These are phyloP conservation scores for Malurus melanocephalus DNA, from an alignment of 2,113 vertebrate species.

Conservation along the genomic window DNA sequence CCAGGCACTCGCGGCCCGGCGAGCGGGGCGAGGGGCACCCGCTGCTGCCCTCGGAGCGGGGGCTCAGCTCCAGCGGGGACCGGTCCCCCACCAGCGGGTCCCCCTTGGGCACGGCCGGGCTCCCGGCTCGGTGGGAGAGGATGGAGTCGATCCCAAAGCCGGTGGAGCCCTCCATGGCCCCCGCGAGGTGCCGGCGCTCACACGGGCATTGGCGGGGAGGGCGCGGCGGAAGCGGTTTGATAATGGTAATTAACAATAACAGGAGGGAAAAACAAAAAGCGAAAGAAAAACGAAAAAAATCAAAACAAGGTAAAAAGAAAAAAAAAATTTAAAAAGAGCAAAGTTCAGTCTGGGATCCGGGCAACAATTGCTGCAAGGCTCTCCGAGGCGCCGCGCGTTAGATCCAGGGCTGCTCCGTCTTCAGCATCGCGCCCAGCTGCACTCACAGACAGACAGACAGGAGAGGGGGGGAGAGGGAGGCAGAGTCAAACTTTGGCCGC, in stretches of 20 bases:
- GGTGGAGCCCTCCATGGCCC: constrained; percentile 92
- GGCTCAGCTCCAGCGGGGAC: constrained; percentile 92
- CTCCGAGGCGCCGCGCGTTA: constrained; percentile 54
- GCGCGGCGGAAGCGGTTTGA: constrained; percentile 63
- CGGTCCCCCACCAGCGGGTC: constrained; percentile 85
- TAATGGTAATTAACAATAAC: constrained; percentile 2
- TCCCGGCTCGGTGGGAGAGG: constrained; percentile 90
- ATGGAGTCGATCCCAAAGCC: constrained; percentile 98
- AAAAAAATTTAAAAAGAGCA: neutral
- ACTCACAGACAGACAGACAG: constrained; percentile 39
- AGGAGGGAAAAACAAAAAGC: neutral
- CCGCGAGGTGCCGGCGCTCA: constrained; percentile 67
- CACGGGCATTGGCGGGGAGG: constrained; percentile 64
- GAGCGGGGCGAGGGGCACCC: constrained; percentile 90
- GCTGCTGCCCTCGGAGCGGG: constrained; percentile 89
- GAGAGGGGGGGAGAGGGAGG: constrained; percentile 38
- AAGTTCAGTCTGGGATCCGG: constrained; percentile 70
- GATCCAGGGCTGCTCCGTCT: constrained; percentile 71
- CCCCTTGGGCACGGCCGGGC: constrained; percentile 87
- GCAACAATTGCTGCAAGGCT: constrained; percentile 56
- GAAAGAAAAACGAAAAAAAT: neutral
- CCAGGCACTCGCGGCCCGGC: constrained; percentile 86
- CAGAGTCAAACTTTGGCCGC: constrained; percentile 52
- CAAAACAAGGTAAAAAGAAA: neutral
- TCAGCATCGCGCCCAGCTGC: constrained; percentile 62